phyloP scores from a whole-genome alignment of 1,140 invertebrate genomes.

The Solenopsis fugax region DNA sequence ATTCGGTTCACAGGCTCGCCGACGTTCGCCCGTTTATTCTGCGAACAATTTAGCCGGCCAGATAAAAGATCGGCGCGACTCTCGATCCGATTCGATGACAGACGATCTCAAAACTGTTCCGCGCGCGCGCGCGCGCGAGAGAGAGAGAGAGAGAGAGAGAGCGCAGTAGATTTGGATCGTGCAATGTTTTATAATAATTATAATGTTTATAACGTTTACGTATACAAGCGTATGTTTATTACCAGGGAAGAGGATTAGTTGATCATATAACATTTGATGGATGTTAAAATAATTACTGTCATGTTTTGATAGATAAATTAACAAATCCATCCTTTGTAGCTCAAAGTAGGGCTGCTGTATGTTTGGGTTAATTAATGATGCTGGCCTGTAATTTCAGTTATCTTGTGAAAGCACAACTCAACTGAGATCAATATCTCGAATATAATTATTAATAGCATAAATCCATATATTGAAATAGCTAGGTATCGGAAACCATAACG shows the following conservation, averaged over 20 bases:
- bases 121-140: too few relatives aligned
- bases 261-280: constrained; percentile 9
- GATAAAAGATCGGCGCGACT: constrained; percentile 34
- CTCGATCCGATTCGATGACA: constrained; percentile 9
- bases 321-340: constrained; percentile 22
- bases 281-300: constrained; percentile 31
- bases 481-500: not conserved
- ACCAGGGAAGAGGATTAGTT: not conserved
- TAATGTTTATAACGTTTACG: not conserved
- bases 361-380: constrained; percentile 41
- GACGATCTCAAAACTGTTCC: constrained; percentile 1
- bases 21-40: constrained; percentile 1
- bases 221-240: not conserved
- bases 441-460: constrained; percentile 35
- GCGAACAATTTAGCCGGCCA: constrained; percentile 6
- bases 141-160: too few relatives aligned
- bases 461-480: not conserved
- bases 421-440: constrained; percentile 14
- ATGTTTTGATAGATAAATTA: constrained; percentile 39
- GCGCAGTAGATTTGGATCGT: not conserved
- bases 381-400: constrained; percentile 34
- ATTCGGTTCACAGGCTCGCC: constrained; percentile 57
- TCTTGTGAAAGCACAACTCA: constrained; percentile 33
- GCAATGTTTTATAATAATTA: not conserved
- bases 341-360: not conserved